phyloP scores from a whole-genome alignment of 2,797 vertebrate genomes.

The Paratrypauchen microcephalus region DNA sequence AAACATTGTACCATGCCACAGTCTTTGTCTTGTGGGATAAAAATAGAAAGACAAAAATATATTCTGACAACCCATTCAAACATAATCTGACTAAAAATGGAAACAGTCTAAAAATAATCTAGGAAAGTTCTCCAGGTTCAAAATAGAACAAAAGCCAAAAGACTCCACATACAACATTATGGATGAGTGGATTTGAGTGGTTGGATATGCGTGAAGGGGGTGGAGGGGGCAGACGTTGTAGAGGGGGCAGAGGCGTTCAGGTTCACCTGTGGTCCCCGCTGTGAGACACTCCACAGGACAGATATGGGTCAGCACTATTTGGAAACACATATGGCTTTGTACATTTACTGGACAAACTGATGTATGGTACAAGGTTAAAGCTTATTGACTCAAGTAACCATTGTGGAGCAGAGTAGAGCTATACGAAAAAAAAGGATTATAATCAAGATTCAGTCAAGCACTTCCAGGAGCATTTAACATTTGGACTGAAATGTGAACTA shows the following conservation, averaged over 20 bases:
- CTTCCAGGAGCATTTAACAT: not conserved
- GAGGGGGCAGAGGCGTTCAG: constrained; percentile 54
- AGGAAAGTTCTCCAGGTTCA: not conserved
- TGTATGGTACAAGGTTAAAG: not conserved
- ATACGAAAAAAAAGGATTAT: not conserved
- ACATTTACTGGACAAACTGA: constrained; percentile 52
- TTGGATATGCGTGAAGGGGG: constrained; percentile 24
- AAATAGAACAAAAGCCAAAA: constrained; percentile 14
- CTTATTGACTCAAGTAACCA: not conserved
- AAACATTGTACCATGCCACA: constrained; percentile 21
- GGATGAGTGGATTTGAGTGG: constrained; percentile 47
- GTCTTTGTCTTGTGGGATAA: constrained; percentile 11
- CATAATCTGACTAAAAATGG: not conserved
- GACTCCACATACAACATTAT: constrained; percentile 35
- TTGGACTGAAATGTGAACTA: not conserved
- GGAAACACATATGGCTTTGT: constrained; percentile 23
- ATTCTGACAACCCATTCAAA: constrained; percentile 11
- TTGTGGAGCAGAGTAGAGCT: no score
- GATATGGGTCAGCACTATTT: constrained; percentile 50
- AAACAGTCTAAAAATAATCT: not conserved
- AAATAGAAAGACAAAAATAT: constrained; percentile 10
- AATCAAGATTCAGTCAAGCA: not conserved
- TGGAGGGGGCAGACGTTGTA: constrained; percentile 54
- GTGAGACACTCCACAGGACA: constrained; percentile 41
- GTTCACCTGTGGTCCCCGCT: constrained; percentile 63